A percentile compares a stretch with the other conserved stretches of the same genome.
Evolutionary conservation across 2,888 invertebrate species (phyloP).

Genomic region (Idaea aversata): DNA sequence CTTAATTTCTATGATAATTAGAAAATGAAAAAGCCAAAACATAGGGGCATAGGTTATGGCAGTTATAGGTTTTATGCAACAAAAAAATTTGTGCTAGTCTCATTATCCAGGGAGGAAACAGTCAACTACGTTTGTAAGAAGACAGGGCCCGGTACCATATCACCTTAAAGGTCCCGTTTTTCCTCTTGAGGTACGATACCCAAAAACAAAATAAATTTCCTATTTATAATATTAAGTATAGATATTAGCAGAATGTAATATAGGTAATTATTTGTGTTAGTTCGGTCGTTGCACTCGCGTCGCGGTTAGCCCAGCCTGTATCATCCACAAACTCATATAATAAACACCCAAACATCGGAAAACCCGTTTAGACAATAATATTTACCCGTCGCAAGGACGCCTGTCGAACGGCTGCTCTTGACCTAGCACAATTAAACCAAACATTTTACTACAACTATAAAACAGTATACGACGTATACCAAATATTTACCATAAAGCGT

Average conservation of each 20-base stretch:
- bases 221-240: background rate
- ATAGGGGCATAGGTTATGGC: too few relatives aligned
- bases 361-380: slow-evolving; percentile 79
- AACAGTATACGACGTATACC: slow-evolving; percentile 77
- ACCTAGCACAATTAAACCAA: slow-evolving; percentile 80
- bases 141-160: too few relatives aligned
- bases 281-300: slow-evolving; percentile 48
- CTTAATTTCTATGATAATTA: too few relatives aligned
- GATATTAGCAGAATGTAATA: background rate
- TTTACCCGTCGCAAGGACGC: slow-evolving; percentile 78
- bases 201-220: too few relatives aligned
- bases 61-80: too few relatives aligned
- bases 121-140: too few relatives aligned
- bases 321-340: slow-evolving; percentile 58
- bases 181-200: too few relatives aligned
- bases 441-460: slow-evolving; percentile 79
- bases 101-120: too few relatives aligned
- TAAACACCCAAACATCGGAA: slow-evolving; percentile 71
- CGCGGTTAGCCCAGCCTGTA: slow-evolving; percentile 46
- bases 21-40: too few relatives aligned
- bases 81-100: too few relatives aligned
- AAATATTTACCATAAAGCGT: slow-evolving; percentile 81
- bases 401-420: slow-evolving; percentile 78
- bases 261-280: slow-evolving; percentile 5
- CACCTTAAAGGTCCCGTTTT: too few relatives aligned